phyloP scores from a whole-genome alignment of 35 echinoderm and acorn worm species.

The Apostichopus parvimensis region DNA sequence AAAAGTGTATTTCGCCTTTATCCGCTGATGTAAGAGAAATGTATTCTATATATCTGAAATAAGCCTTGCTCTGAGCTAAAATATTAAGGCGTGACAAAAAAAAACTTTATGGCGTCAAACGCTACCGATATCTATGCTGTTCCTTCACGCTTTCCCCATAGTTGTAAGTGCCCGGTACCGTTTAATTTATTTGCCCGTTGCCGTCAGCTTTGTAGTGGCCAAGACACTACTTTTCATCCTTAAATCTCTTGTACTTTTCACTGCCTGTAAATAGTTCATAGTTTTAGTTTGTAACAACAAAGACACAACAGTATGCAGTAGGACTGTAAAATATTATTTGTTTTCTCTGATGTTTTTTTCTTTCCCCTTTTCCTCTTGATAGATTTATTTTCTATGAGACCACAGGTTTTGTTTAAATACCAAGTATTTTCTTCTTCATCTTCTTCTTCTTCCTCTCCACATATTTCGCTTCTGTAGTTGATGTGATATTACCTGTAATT shows the following conservation, averaged over 20 bases:
- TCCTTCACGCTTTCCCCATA: neutral
- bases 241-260: conserved; percentile 17
- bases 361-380: neutral
- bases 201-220: neutral
- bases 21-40: neutral
- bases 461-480: conserved; percentile 9
- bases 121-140: neutral
- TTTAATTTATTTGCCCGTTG: neutral
- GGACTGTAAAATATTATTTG: conserved; percentile 28
- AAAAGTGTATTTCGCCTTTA: neutral
- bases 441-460: neutral
- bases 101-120: neutral
- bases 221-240: neutral
- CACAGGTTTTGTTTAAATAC: neutral
- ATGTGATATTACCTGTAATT: conserved; percentile 30
- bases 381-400: conserved; percentile 35
- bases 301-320: conserved; percentile 44
- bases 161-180: neutral
- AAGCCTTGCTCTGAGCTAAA: neutral
- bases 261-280: conserved; percentile 41
- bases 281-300: conserved; percentile 37
- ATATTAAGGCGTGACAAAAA: neutral
- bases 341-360: neutral
- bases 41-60: conserved; percentile 41
- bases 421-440: neutral